Evolutionary conservation across 2,888 invertebrate species (phyloP).

Genomic region (Dichetophora obliterata): DNA sequence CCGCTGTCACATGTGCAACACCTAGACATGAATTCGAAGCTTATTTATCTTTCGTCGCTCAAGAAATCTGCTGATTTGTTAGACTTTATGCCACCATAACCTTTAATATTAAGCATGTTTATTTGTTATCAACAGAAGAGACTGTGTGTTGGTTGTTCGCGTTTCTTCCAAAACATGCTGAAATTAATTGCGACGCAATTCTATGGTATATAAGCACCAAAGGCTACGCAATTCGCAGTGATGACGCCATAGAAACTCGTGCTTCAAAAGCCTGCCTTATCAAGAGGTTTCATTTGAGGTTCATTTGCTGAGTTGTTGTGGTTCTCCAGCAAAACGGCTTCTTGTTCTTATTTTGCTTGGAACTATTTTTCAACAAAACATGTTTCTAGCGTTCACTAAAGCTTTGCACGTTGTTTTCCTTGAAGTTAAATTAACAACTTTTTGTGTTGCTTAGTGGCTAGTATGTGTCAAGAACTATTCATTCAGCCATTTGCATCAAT

Average conservation of each 20-base stretch:
- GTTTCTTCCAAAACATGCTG: not conserved
- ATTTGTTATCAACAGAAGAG: not conserved
- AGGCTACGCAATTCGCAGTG: slow-evolving; percentile 9
- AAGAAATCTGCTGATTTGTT: not conserved
- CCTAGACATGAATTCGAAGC: too few relatives aligned
- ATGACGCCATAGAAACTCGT: not conserved
- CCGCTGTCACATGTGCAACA: too few relatives aligned
- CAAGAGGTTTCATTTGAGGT: not conserved
- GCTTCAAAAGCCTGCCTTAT: not conserved
- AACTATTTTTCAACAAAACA: not conserved
- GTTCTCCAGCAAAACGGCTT: not conserved
- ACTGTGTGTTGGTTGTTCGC: not conserved
- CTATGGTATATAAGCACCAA: not conserved
- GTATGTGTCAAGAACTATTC: too few relatives aligned
- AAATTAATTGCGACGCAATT: slow-evolving; percentile 33
- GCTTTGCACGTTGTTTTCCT: not conserved
- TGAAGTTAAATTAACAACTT: not conserved
- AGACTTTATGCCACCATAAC: not conserved
- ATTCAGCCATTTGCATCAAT: too few relatives aligned
- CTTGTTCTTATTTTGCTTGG: not conserved
- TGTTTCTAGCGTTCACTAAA: not conserved
- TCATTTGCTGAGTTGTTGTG: not conserved
- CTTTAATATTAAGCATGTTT: not conserved
- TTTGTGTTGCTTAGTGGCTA: not conserved
- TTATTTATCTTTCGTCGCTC: too few relatives aligned